These are phyloP conservation scores for Alcis repandata DNA, from an alignment of 2,888 invertebrate genomes.

Conservation along the genomic window DNA sequence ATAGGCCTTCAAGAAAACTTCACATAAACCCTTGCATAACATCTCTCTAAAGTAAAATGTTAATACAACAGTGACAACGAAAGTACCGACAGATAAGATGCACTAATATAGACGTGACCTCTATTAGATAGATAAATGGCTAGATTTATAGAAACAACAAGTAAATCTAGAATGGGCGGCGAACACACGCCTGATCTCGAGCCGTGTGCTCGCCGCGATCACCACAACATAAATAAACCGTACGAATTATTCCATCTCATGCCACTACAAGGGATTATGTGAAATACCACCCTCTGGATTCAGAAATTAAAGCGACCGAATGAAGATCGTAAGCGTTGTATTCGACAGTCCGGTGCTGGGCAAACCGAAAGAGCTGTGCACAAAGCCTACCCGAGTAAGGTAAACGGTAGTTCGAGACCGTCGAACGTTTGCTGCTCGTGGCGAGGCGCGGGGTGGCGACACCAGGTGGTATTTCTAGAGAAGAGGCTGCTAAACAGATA, in stretches of 20 bases:
- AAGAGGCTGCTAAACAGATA: conserved; percentile 71
- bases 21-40: conserved; percentile 63
- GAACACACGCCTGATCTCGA: conserved; percentile 43
- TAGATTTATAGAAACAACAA: conserved; percentile 59
- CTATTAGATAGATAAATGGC: conserved; percentile 68
- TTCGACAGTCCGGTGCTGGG: conserved; percentile 29
- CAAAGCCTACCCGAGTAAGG: conserved; percentile 28
- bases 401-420: conserved; percentile 16
- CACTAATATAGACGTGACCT: conserved; percentile 72
- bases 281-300: conserved; percentile 81
- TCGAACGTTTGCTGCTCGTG: conserved; percentile 77
- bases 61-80: conserved; percentile 68
- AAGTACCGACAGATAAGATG: conserved; percentile 74
- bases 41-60: conserved; percentile 60
- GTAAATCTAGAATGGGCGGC: conserved; percentile 44
- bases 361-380: conserved; percentile 32
- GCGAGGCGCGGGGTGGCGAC: conserved; percentile 46
- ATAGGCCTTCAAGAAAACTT: too few relatives aligned
- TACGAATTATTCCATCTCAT: conserved; percentile 63
- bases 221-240: conserved; percentile 62
- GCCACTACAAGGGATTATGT: conserved; percentile 78
- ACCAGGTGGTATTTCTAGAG: conserved; percentile 80
- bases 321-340: conserved; percentile 25
- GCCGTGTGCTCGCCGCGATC: conserved; percentile 60
- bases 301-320: conserved; percentile 26